A percentile compares a stretch with the other conserved stretches of the same genome.
Evolutionary conservation across 1,140 invertebrate species (phyloP).

Genomic region (Drosophila nigrodunni): DNA sequence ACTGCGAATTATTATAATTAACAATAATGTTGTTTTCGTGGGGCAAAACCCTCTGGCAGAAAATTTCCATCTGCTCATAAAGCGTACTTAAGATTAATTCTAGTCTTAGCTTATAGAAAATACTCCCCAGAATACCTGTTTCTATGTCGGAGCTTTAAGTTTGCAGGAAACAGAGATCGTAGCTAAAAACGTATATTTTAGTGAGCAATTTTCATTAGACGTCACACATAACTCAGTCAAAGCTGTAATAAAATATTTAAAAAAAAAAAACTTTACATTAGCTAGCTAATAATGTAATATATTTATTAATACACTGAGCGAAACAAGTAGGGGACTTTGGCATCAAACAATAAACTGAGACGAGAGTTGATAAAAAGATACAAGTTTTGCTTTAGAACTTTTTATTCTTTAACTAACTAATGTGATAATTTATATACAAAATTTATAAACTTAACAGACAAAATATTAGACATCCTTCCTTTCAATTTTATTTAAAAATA

Average conservation of each 20-base stretch:
- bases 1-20: conserved; percentile 34
- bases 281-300: neutral
- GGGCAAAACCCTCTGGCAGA: conserved; percentile 19
- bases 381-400: too few species aligned
- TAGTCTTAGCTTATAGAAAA: neutral
- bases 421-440: neutral
- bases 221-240: conserved; percentile 3
- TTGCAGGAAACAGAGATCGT: neutral
- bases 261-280: neutral
- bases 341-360: too few species aligned
- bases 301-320: neutral
- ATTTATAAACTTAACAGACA: too few species aligned
- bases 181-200: neutral
- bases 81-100: neutral
- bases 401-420: too few species aligned
- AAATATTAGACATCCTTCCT: too few species aligned
- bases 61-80: neutral
- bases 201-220: neutral
- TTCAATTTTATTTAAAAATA: too few species aligned
- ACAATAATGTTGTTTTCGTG: neutral
- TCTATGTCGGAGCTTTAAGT: too few species aligned
- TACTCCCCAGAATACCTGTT: neutral
- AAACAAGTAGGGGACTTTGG: neutral
- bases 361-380: too few species aligned
- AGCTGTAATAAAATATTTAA: neutral